Conservation (phyloP, 2,113 vertebrate species). For the Poeciliopsis retropinna region DNA sequence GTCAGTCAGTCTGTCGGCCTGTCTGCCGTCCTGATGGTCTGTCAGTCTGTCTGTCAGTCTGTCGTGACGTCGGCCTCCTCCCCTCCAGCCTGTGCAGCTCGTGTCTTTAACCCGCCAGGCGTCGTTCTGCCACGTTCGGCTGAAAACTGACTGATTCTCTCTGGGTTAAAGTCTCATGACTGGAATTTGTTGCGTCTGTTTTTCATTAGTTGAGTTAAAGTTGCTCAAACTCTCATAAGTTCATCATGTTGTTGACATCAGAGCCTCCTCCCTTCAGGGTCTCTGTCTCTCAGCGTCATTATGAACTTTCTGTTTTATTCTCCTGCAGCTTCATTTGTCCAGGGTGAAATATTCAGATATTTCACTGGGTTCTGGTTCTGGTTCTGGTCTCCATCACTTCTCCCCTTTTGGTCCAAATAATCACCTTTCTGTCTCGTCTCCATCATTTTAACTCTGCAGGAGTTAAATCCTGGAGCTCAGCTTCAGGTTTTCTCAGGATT, state of each 20-base stretch:
- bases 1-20: too few relatives aligned
- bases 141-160: not conserved
- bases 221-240: not conserved
- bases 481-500: not conserved
- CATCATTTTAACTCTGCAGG: too few relatives aligned
- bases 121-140: slow-evolving; percentile 27
- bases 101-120: slow-evolving; percentile 41
- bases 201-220: slow-evolving; percentile 1
- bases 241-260: not conserved
- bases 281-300: too few relatives aligned
- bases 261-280: not conserved
- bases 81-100: slow-evolving; percentile 57
- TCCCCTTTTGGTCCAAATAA: too few relatives aligned
- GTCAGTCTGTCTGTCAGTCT: too few relatives aligned
- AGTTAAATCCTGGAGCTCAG: too few relatives aligned
- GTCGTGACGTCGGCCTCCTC: slow-evolving; percentile 40
- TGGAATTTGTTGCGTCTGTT: not conserved
- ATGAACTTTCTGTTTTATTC: not conserved
- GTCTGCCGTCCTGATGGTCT: too few relatives aligned
- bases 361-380: not conserved
- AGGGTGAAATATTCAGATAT: too few relatives aligned
- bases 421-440: too few relatives aligned
- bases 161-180: not conserved
- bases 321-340: not conserved
- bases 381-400: not conserved